Conservation (phyloP, 2,797 vertebrate genomes). For the Hemitrygon akajei region DNA sequence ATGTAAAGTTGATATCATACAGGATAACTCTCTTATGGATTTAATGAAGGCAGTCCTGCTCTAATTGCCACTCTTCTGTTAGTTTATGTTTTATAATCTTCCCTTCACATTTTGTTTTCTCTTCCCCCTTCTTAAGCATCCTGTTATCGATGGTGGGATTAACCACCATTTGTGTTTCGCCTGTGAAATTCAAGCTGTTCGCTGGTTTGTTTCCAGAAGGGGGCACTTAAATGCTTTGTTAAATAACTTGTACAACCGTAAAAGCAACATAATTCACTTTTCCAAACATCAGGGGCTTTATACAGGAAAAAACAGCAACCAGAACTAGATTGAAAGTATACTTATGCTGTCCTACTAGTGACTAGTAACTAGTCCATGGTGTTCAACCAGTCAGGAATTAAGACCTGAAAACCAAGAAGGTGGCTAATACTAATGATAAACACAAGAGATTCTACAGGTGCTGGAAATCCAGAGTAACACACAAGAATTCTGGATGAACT, state of each 20-base stretch:
- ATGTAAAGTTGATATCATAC: background rate
- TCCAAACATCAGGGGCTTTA: background rate
- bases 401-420: background rate
- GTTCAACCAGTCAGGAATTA: background rate
- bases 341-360: background rate
- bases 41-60: background rate
- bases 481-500: too few relatives aligned
- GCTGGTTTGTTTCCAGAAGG: background rate
- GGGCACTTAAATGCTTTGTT: background rate
- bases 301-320: background rate
- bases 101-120: background rate
- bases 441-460: too few relatives aligned
- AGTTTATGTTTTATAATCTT: background rate
- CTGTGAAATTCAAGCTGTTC: background rate
- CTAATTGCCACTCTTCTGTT: background rate
- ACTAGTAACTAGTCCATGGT: too few relatives aligned
- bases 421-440: background rate
- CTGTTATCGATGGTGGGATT: background rate
- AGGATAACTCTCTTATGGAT: background rate
- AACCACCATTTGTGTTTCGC: background rate
- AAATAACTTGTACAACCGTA: background rate
- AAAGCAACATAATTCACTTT: background rate
- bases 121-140: background rate
- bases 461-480: too few relatives aligned
- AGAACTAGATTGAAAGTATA: background rate